Base-by-base conservation (phyloP, 1,140 invertebrate genomes). In the Nomia melanderi region DNA sequence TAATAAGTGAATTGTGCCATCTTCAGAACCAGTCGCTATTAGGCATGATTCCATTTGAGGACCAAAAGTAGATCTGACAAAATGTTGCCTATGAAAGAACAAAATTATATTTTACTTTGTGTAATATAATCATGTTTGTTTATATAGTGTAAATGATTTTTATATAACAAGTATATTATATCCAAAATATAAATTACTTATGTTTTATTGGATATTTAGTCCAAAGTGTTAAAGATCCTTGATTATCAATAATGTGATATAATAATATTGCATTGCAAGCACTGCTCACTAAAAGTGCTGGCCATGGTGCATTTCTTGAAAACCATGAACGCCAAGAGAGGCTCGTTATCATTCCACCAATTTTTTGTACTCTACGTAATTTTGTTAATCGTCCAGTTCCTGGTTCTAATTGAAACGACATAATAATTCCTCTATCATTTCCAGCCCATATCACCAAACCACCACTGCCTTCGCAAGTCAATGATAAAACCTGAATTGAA, bases 1-100 rank as follows among this genome's bases (percentile, higher is more conserved):
- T 74, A 97, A 93, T 88, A 98, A 96, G 92, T 97, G 96, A 56
- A 98, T 95, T 86, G 95, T 95, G 76, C 96, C 95, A 92, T 98
- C 97, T 92, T 98, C 97, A 91, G 96, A 96, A 57, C 96, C 97
- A 76, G 95, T 95, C 27, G 97, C 97, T 94, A 92, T 88, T 88
- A 93, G 88, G 86, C 88, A 90, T 72, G 88, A 87, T 33, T 89
- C 88, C 88, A 92, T 92, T 91, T 91, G 90, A 11, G 97, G 96
- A 89, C 97, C 98, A 93, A 98, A 98, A 14, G 96, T 95, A 56
- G 96, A 97, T 63, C 94, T 93, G 14, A 97, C 94, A 50, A 93
- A 89, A 84, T 94, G 91, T 77, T 92, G 91, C 17, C 91, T 91
- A 36, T 14, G 78, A 76, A 69, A 44, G 27, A 57, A 33, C 14